Conservation (phyloP, 2,797 vertebrate species). For the Eurystomus glaucurus region DNA sequence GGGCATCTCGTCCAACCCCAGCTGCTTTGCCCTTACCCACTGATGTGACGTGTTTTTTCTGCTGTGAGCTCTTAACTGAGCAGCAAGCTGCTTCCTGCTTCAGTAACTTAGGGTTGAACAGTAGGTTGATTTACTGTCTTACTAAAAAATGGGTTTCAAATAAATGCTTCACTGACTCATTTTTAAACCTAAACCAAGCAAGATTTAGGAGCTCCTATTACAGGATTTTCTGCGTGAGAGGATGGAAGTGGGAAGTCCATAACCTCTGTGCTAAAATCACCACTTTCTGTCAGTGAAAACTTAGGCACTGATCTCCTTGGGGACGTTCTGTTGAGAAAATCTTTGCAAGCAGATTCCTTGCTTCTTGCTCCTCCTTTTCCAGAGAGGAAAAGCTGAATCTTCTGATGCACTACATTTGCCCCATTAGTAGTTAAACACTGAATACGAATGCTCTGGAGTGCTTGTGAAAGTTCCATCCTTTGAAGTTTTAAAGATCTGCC, state of each 20-base stretch:
- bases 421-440: neutral
- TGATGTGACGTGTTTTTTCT: fast-evolving
- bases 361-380: neutral
- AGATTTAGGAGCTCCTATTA: neutral
- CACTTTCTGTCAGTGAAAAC: neutral
- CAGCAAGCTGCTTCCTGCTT: neutral
- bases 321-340: neutral
- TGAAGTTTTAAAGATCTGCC: neutral
- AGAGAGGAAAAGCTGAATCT: neutral
- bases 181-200: neutral
- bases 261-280: neutral
- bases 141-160: neutral
- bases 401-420: neutral
- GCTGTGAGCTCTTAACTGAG: neutral
- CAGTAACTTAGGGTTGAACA: neutral
- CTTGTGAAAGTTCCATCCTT: neutral
- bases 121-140: neutral
- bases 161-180: neutral
- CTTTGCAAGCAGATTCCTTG: neutral
- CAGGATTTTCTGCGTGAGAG: neutral
- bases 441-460: neutral
- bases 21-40: neutral
- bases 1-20: fast-evolving
- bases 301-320: neutral
- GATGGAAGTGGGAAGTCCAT: fast-evolving